Base-by-base conservation (phyloP, 2,113 vertebrate species). In the Microcebus tavaratra region DNA sequence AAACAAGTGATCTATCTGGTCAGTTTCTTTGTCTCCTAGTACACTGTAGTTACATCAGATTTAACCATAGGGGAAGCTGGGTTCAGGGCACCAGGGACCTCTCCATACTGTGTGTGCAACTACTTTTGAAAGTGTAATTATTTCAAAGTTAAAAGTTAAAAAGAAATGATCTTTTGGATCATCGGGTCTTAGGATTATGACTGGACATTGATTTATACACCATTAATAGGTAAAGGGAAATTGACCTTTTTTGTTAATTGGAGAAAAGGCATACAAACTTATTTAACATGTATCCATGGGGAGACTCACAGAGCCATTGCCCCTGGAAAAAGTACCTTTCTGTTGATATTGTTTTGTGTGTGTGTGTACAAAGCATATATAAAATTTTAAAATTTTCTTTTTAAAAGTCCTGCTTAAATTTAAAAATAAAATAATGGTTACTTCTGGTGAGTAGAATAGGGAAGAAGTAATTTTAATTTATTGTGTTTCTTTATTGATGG, bases 331-430 rank as follows among this genome's bases (percentile, higher is more conserved):
- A 34, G 23, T 93, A 73, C 92, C 87, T 95, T 97, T 70, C 87
- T 88, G 96, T 96, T 97, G 96, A 97, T 98, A 91, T 98, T 20
- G 5, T 39, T 13, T 31, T 31, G 29, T 42, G 25, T 61, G 12
- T 45, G 15, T 67, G 27, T 20, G 3, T 21, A 55, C 90, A 97
- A 98, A 98, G 87, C 84, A 94, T 97, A 98, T 97, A 97, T 98
- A 98, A 98, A 94, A 79, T 89, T 70, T 70, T 18, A 59, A 55
- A 42, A 55, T 36, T 39, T 92, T 75, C 13, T 72, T 72, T 81
- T 68, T 50, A 23, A 82, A 76, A 96, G 70, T 78, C 9, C 42
- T 88, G 21, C 57, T 87, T 70, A 61, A 82, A n/a, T 45, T 92
- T 31, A 81, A 81, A 79, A n/a, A 6, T 23, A 68, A 83, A 92